Base-by-base conservation (phyloP, 2,888 invertebrate species). In the Lithodes maja region DNA sequence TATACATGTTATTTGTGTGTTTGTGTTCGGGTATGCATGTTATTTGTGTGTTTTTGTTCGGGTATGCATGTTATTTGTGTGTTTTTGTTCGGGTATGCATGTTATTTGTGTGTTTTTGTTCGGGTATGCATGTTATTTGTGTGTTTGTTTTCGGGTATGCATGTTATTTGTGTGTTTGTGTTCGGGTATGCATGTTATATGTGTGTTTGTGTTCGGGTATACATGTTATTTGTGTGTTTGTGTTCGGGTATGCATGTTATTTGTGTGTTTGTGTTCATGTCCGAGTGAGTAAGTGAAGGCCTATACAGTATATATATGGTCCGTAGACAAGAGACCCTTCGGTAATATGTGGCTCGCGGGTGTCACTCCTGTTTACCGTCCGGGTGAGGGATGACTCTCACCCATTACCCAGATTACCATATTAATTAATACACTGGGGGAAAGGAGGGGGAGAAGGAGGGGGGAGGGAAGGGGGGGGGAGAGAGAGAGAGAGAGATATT, bases 351-450 rank as follows among this genome's bases (percentile, higher is more conserved):
- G 84, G 12, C 17, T 68, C 54, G 86, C 61, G 86, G 61, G 61
- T 86, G 86, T 86, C 86, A 86, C 61, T 86, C 61, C 54, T 86
- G 86, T 86, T 86, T 81, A 86, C 86, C 75, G 86, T 83, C 75
- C 55, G 81, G 50, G 86, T 86, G 86, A 86, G 81, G 86, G 86
- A 86, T 86, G 86, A 82, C 86, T 86, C 86, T 74, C 75, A 49
- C 71, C 86, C 81, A 86, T 86, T 86, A 86, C 86, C 86, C 75
- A 74, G 86, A 86, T 86, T 86, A 86, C 86, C 86, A 86, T 86
- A 86, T 86, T 86, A 86, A 86, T 86, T 86, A 86, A 86, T 86
- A 81, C 86, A 86, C 54, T 71, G 50, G 61, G 82, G 12, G 52
- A 55, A 17, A 71, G 61, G 55, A 71, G 49, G 68, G 85, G 68